These are phyloP conservation scores for Eriosoma lanigerum DNA, from an alignment of 1,140 invertebrate genomes.

Conservation along the genomic window DNA sequence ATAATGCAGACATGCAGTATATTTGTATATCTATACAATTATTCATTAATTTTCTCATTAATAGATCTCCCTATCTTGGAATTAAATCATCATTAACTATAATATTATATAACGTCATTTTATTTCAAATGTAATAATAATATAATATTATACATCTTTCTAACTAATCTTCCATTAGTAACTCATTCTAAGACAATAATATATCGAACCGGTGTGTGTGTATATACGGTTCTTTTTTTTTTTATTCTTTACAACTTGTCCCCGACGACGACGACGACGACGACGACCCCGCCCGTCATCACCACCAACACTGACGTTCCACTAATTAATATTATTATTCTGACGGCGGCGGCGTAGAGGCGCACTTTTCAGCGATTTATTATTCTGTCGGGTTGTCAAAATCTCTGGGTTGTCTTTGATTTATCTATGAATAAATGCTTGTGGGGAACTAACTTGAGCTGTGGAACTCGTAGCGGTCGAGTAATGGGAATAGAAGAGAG, in stretches of 20 bases:
- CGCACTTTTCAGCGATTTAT: constrained; percentile 18
- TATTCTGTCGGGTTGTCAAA: constrained; percentile 41
- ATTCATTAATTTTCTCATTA: too few relatives aligned
- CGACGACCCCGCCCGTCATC: neutral
- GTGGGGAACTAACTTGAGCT: too few relatives aligned
- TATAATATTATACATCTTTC: too few relatives aligned
- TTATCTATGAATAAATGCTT: constrained; percentile 17
- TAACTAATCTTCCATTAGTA: too few relatives aligned
- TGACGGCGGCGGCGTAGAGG: neutral
- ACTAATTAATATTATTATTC: constrained; percentile 32
- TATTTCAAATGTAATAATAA: too few relatives aligned
- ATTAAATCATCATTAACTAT: too few relatives aligned
- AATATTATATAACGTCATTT: too few relatives aligned
- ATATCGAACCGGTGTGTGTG: neutral
- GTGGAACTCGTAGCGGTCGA: neutral
- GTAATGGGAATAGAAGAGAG: neutral
- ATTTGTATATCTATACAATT: too few relatives aligned
- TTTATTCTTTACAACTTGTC: neutral
- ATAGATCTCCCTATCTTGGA: too few relatives aligned
- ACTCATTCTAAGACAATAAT: too few relatives aligned
- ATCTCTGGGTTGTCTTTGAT: constrained; percentile 15
- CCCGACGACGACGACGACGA: too few relatives aligned
- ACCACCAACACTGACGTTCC: neutral
- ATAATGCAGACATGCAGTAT: too few relatives aligned
- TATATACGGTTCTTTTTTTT: neutral